Conservation (phyloP, 2,888 invertebrate species). For the Plebejus argus region DNA sequence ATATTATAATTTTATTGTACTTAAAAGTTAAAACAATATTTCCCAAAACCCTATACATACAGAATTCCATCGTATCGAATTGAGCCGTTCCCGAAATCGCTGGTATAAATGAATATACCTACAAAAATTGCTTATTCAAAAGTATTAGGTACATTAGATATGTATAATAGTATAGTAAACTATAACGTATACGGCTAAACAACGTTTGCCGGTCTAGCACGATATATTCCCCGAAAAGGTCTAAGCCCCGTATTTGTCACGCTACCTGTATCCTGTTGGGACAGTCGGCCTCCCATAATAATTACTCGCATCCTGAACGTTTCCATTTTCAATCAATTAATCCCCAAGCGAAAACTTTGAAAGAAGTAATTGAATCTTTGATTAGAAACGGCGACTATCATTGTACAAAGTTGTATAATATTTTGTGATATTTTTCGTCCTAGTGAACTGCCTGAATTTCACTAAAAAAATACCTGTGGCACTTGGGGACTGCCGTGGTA, state of each 20-base stretch:
- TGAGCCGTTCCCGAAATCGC: too few species aligned
- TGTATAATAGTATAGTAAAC: not conserved
- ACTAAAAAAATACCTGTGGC: too few species aligned
- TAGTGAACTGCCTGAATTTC: too few species aligned
- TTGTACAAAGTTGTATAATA: not conserved
- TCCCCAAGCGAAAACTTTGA: constrained; percentile 24
- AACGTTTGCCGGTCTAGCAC: not conserved
- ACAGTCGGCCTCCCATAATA: constrained; percentile 18
- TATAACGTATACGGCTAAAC: not conserved
- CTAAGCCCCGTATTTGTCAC: constrained; percentile 15
- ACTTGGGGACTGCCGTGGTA: too few species aligned
- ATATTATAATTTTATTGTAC: too few species aligned
- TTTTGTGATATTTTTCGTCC: not conserved
- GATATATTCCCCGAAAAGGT: not conserved
- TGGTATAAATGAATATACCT: too few species aligned
- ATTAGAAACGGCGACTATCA: not conserved
- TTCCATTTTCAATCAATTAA: constrained; percentile 20
- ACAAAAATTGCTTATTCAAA: too few species aligned
- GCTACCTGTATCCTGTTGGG: not conserved
- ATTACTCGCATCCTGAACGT: constrained; percentile 24
- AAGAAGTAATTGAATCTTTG: constrained; percentile 21
- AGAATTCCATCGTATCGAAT: too few species aligned
- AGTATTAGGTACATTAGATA: too few species aligned
- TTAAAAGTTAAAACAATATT: too few species aligned
- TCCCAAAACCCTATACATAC: too few species aligned